Conservation (phyloP, 2,888 invertebrate species). For the Xylophagus ater region DNA sequence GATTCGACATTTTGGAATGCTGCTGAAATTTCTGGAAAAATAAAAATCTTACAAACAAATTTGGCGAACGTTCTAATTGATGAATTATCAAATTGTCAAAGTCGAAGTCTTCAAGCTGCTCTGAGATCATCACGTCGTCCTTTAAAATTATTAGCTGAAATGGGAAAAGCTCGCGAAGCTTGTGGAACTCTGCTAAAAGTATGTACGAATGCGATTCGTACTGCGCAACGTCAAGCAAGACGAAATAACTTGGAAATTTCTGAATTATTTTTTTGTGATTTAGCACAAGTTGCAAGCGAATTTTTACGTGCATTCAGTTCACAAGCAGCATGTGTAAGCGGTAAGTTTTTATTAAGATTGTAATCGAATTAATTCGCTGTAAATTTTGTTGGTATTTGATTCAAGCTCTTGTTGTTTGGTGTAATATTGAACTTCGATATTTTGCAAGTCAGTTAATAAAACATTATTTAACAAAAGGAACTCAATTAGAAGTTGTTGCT, state of each 20-base stretch:
- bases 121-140: slow-evolving; percentile 74
- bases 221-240: slow-evolving; percentile 36
- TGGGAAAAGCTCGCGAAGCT: slow-evolving; percentile 39
- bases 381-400: slow-evolving; percentile 13
- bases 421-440: slow-evolving; percentile 67
- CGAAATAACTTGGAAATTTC: slow-evolving; percentile 41
- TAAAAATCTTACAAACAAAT: slow-evolving; percentile 60
- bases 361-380: neutral
- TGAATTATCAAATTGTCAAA: slow-evolving; percentile 80
- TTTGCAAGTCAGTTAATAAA: slow-evolving; percentile 72
- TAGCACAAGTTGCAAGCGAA: slow-evolving; percentile 59
- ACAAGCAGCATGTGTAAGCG: slow-evolving; percentile 59
- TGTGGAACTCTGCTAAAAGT: slow-evolving; percentile 34
- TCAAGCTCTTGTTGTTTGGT: slow-evolving; percentile 81
- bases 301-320: slow-evolving; percentile 73
- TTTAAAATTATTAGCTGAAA: slow-evolving; percentile 57
- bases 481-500: slow-evolving; percentile 68
- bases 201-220: slow-evolving; percentile 34
- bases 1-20: slow-evolving; percentile 29
- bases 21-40: slow-evolving; percentile 36
- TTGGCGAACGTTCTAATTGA: slow-evolving; percentile 79
- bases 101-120: slow-evolving; percentile 83
- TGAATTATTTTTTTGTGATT: slow-evolving; percentile 56
- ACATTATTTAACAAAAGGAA: slow-evolving; percentile 84
- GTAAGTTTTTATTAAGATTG: slow-evolving; percentile 37